Base-by-base conservation (phyloP, 2,113 vertebrate species). In the Trogon melanurus region DNA sequence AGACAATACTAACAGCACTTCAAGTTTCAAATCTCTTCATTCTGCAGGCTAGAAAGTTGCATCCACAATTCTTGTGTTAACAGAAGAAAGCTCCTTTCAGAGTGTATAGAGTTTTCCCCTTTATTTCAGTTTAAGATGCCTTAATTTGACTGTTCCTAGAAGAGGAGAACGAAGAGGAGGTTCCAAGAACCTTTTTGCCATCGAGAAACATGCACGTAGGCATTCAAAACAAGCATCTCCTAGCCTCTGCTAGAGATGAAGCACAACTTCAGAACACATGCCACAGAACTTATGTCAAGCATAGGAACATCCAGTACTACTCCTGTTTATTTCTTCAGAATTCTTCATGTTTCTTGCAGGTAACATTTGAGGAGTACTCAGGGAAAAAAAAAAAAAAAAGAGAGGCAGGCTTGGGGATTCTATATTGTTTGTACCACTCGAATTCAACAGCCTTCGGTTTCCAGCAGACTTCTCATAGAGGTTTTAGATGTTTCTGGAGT, bases 1-100 rank as follows among this genome's bases (percentile, higher is more conserved):
- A 83, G n/a, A 61, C 95, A 70, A 84, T 51, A 88, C 20, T 58
- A 88, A 76, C 3, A 86, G 32, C 26, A 79, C 48, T 83, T 29
- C 41, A 64, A 32, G 62, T 32, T 38, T 89, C 73, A 66, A 90
- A 83, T 54, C 18, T 62, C 57, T 38, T 71, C 13, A 69, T 91
- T 83, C 64, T 58, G n/a, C 9, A 80, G 15, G 16, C 18, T 86
- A 84, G 26, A 23, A 86, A 78, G 22, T 57, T 51, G 30, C 36
- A 83, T n/a, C 27, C 30, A 47, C 64, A 73, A 29, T 60, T 92
- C 34, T 25, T 80, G 22, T 26, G 51, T 38, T 64, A 87, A 71
- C 2, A 2, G 34, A 84, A 79, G 9, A 56, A 70, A 64, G 20
- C 17, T 60, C 5, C 20, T 90, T 69, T 88, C 34, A 47, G 10